Conservation (phyloP, 2,113 vertebrate species). For the Rhizomys pruinosus region DNA sequence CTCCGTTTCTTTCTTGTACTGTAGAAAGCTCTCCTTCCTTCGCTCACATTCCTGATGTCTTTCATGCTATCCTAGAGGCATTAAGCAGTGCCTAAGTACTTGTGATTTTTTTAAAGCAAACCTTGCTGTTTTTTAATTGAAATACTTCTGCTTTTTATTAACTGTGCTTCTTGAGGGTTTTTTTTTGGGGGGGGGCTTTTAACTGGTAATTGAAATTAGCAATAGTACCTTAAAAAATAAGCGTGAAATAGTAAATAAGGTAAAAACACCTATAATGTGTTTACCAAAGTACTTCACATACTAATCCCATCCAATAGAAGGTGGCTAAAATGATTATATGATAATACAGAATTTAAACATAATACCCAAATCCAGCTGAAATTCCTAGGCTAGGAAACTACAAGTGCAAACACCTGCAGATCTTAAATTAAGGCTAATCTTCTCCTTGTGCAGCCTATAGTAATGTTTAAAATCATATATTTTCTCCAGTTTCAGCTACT, state of each 20-base stretch:
- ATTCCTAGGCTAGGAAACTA: neutral
- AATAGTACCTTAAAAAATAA: neutral
- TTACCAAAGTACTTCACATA: neutral
- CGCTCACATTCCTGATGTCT: neutral
- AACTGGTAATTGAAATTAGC: neutral
- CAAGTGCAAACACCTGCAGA: neutral
- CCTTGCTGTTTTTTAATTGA: neutral
- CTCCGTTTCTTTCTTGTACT: neutral
- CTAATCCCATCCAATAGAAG: neutral
- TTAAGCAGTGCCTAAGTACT: neutral
- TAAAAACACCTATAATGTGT: neutral
- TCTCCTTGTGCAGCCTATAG: neutral
- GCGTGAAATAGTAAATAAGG: neutral
- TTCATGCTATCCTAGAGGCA: neutral
- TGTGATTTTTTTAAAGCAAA: neutral
- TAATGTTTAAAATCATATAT: neutral
- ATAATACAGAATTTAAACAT: neutral
- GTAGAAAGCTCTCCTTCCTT: neutral
- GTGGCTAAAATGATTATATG: slow-evolving; percentile 13
- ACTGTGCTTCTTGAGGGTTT: neutral
- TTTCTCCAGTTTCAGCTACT: neutral
- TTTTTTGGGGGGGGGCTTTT: too few species aligned
- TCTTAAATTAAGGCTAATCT: neutral
- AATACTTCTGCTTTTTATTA: neutral
- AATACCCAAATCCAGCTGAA: slow-evolving; percentile 3